Evolutionary conservation across 2,797 vertebrate genomes (phyloP).

Genomic region (Sebastes oblongus): DNA sequence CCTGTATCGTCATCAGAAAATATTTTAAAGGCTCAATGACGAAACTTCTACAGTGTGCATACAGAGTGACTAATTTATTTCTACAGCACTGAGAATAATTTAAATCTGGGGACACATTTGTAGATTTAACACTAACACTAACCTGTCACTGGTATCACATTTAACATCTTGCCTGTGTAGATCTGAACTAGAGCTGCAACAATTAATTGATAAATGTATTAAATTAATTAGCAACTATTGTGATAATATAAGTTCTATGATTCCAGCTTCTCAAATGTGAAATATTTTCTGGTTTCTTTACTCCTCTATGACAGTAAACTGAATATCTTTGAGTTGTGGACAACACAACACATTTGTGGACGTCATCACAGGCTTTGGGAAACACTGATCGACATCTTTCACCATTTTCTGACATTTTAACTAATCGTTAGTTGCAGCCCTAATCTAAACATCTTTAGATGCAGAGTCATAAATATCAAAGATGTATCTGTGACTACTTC

Average conservation of each 20-base stretch:
- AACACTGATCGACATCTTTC: too few species aligned
- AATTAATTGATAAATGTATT: background rate
- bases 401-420: too few species aligned
- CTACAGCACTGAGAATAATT: conserved; percentile 4
- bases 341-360: too few species aligned
- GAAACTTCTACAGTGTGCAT: conserved; percentile 3
- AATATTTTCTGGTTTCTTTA: too few species aligned
- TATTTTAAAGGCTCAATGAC: background rate
- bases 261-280: too few species aligned
- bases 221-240: too few species aligned
- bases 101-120: background rate
- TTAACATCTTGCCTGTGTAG: background rate
- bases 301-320: too few species aligned
- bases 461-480: background rate
- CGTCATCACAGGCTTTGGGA: too few species aligned
- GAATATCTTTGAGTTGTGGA: too few species aligned
- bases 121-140: conserved; percentile 1
- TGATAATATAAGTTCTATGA: too few species aligned
- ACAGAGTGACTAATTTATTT: background rate
- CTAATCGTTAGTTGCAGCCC: too few species aligned
- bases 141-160: background rate
- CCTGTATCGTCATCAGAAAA: conserved; percentile 2
- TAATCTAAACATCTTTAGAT: too few species aligned
- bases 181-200: background rate
- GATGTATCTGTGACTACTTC: background rate